phyloP scores from a whole-genome alignment of 2,888 invertebrate species.

The Standfussiana lucernea region DNA sequence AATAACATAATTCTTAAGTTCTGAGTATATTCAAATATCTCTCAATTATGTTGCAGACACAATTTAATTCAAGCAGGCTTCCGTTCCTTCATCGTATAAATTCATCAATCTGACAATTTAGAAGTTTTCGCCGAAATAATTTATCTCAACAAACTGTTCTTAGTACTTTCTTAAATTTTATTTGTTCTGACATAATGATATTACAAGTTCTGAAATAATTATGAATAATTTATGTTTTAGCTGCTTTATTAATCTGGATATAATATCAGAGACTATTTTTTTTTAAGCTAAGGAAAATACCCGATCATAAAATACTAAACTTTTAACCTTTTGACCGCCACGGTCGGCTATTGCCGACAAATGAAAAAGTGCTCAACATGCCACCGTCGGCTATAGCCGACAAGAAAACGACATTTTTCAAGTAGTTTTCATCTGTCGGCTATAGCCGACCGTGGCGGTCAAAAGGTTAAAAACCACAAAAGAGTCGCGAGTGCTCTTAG shows the following conservation, averaged over 20 bases:
- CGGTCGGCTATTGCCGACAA: no score
- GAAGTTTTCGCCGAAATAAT: conserved; percentile 16
- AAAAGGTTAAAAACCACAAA: no score
- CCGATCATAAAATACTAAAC: no score
- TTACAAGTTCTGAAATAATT: not conserved
- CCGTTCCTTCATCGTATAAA: conserved; percentile 9
- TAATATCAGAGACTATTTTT: not conserved
- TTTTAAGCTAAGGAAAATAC: not conserved
- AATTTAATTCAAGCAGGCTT: conserved; percentile 12
- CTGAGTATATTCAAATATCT: not conserved
- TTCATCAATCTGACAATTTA: conserved; percentile 19
- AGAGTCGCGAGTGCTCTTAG: no score
- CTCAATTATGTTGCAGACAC: conserved; percentile 3
- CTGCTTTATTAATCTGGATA: not conserved
- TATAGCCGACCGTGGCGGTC: no score
- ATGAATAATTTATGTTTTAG: conserved; percentile 5
- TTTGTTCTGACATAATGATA: conserved; percentile 14
- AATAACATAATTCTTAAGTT: not conserved
- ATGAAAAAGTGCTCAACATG: no score
- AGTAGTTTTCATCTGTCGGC: no score
- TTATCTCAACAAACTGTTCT: conserved; percentile 27
- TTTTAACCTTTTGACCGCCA: no score
- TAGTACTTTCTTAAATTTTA: not conserved
- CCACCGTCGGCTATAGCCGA: no score
- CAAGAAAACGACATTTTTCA: no score